Evolutionary conservation across 1,140 invertebrate species (phyloP), one percentile per base, ranked within the genome.

Genomic region (Trissolcus basalis): DNA sequence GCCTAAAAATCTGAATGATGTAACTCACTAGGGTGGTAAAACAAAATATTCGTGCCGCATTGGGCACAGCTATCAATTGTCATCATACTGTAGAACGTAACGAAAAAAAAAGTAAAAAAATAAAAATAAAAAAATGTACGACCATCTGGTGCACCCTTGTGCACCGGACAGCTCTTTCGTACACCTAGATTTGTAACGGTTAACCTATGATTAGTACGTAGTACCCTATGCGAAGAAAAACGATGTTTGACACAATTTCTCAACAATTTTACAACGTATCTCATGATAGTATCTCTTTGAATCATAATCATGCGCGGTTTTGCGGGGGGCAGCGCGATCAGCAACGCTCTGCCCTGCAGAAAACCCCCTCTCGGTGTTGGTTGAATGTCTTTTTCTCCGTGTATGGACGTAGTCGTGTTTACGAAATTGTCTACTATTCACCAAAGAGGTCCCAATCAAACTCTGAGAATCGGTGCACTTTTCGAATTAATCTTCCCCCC

Each of bases 1-100:
- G 79, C 79, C 81, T 82, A 82, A 81, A 82, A 81, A 68, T 58
- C 67, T 65, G 65, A 67, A 64, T 70, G 63, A 64, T 65, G 49
- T 50, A 74, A 77, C 63, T 58, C 47, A 74, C 63, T 78, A 78
- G 69, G 64, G 54, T 65, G 49, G 55, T 70, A 11, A 39, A 39
- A 2, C 1, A 39, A 72, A 27, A 72, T 69, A 77, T 65, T 69
- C 49, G 69, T 77, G 68, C 59, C 58, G 50, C 48, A 45, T 69
- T 73, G 49, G 47, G 59, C 75, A 77, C 67, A 55, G 58, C 47
- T 72, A 77, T 77, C 67, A 77, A 48, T 63, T 67, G 58, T 68
- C 68, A 45, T 69, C 54, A 78, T 73, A 78, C 44, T 64, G 64
- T 78, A 78, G 75, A 73, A 49, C 53, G 33, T 63, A 68, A 70